Evolutionary conservation across 2,888 invertebrate genomes (phyloP), one percentile per base, ranked within the genome.

Genomic region (Adelphocoris suturalis): DNA sequence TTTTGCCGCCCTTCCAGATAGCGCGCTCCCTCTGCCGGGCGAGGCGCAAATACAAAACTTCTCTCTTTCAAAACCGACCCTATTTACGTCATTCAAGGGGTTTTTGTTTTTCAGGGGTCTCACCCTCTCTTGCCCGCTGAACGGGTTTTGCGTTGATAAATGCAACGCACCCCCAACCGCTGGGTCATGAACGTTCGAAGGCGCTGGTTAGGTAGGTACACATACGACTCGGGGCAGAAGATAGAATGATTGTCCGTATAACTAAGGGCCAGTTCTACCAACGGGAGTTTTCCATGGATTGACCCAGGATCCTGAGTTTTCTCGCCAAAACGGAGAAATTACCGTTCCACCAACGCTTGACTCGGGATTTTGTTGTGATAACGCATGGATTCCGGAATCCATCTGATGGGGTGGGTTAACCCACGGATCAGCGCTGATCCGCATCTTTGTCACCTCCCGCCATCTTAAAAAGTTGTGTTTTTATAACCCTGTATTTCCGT

Each of bases 61-160:
- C 68, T 37, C 75, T 86, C 86, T 86, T 86, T 86, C 46, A 28
- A 86, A 86, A 86, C 68, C 19, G 61, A 19, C 27, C 86, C 86
- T 86, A 86, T 86, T 86, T 86, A 86, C 86, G 86, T 86, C 86
- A 86, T 86, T 86, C 86, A 75, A 75, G 48, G 23, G 68, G 61
- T 55, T 55, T 85, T 85, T 85, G 85, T 85, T 80, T 80, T 80
- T 80, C 46, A 19, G 23, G 23, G n/a, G 11, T 0, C 16, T 1
- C 47, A 3, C 78, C 46, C 78, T 46, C 46, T 28, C 46, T 27
- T n/a, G 12, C 57, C n/a, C 7, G 57, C 19, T 14, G 57, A 27
- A 23, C 23, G 68, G 68, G 68, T 9, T 68, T 68, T 68, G 68
- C 68, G 37, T 80, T 80, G 80, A 80, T 80, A 19, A 80, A 68